These are phyloP conservation scores for Drosophila pectinifera DNA, from an alignment of 1,140 invertebrate species.

Conservation along the genomic window DNA sequence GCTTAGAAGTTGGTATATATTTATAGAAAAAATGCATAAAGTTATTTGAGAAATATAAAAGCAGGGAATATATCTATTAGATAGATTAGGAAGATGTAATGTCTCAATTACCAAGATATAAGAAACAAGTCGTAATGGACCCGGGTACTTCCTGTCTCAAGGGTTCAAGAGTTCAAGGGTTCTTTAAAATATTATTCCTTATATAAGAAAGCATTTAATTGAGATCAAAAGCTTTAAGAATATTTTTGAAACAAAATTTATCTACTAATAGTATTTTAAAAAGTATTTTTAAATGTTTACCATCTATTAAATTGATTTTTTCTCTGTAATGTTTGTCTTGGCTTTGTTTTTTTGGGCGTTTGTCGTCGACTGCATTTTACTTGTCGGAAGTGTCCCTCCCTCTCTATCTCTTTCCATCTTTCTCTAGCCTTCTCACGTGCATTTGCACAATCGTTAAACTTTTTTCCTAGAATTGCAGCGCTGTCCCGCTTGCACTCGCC, in stretches of 20 bases:
- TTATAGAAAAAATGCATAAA: background rate
- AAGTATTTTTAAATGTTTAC: background rate
- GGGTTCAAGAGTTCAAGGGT: too few species aligned
- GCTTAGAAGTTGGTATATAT: too few species aligned
- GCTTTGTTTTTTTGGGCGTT: constrained; percentile 29
- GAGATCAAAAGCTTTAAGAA: background rate
- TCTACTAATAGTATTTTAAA: background rate
- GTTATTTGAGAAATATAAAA: background rate
- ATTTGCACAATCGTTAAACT: constrained; percentile 71
- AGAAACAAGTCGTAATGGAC: too few species aligned
- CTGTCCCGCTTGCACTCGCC: constrained; percentile 15
- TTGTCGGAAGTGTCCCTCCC: constrained; percentile 71
- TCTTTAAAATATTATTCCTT: background rate
- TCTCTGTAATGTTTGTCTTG: constrained; percentile 7
- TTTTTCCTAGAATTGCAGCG: constrained; percentile 57
- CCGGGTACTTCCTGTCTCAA: too few species aligned
- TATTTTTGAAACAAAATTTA: background rate
- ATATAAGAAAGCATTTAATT: background rate
- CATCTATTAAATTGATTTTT: background rate
- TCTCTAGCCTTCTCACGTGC: constrained; percentile 40
- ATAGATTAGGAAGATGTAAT: too few species aligned
- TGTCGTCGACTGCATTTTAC: constrained; percentile 66
- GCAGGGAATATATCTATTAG: background rate
- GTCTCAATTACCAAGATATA: too few species aligned
- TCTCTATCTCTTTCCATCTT: constrained; percentile 1